Conservation (phyloP, 2,888 invertebrate genomes). For the Mythimna lalbum region DNA sequence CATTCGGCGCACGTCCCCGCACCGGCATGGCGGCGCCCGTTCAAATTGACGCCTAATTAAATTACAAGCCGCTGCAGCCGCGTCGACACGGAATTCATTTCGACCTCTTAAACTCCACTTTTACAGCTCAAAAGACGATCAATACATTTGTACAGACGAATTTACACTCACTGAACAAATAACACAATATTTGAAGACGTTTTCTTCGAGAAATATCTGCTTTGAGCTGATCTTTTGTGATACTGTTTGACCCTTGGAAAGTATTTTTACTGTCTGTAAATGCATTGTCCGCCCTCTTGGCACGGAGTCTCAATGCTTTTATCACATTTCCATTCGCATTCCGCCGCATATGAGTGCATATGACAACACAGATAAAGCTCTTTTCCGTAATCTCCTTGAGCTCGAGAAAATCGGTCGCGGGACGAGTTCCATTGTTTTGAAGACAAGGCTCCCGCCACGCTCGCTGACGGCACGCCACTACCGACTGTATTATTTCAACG, state of each 20-base stretch:
- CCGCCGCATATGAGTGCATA: slow-evolving; percentile 54
- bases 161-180: slow-evolving; percentile 29
- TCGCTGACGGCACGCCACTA: slow-evolving; percentile 5
- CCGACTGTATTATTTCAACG: slow-evolving; percentile 39
- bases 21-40: slow-evolving; percentile 67
- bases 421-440: slow-evolving; percentile 66
- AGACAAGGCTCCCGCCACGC: slow-evolving; percentile 51
- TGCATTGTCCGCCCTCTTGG: slow-evolving; percentile 36
- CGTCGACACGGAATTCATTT: slow-evolving; percentile 74
- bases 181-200: slow-evolving; percentile 26
- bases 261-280: slow-evolving; percentile 46
- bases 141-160: slow-evolving; percentile 49
- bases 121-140: slow-evolving; percentile 61
- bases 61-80: slow-evolving; percentile 80
- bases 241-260: slow-evolving; percentile 27
- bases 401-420: slow-evolving; percentile 61
- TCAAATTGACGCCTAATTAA: slow-evolving; percentile 87
- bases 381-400: slow-evolving; percentile 64
- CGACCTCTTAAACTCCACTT: slow-evolving; percentile 69
- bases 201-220: background rate
- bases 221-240: slow-evolving; percentile 20
- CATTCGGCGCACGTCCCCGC: slow-evolving; percentile 85
- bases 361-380: slow-evolving; percentile 63
- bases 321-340: slow-evolving; percentile 49
- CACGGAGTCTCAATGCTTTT: slow-evolving; percentile 45